These are phyloP conservation scores for Xyliphius kryptos DNA, from an alignment of 2,113 vertebrate genomes.

Conservation along the genomic window DNA sequence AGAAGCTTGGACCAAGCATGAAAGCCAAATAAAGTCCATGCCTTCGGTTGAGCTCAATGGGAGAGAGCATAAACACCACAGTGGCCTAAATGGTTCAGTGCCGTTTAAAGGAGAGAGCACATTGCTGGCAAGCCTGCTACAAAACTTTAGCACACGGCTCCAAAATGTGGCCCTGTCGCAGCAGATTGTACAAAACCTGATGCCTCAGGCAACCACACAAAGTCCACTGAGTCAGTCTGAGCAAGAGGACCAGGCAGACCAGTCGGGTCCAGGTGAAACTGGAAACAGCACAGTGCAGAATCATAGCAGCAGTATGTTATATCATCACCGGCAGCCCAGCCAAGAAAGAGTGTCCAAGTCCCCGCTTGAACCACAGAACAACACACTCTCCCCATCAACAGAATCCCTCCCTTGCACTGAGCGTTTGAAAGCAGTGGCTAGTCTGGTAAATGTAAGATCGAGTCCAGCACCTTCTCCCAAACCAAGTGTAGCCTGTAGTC, in stretches of 20 bases:
- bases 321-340: slow-evolving; percentile 47
- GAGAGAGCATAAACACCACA: slow-evolving; percentile 69
- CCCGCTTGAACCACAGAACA: slow-evolving; percentile 58
- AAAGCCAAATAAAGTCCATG: slow-evolving; percentile 70
- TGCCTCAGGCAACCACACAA: slow-evolving; percentile 65
- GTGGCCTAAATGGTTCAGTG: slow-evolving; percentile 71
- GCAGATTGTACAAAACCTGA: slow-evolving; percentile 78
- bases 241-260: slow-evolving; percentile 51
- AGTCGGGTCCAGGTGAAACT: slow-evolving; percentile 70
- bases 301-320: slow-evolving; percentile 60
- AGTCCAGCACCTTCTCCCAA: slow-evolving; percentile 77
- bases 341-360: slow-evolving; percentile 71
- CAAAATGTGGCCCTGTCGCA: slow-evolving; percentile 82
- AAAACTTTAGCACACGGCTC: slow-evolving; percentile 82
- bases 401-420: slow-evolving; percentile 78
- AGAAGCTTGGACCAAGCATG: slow-evolving; percentile 76
- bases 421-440: slow-evolving; percentile 78
- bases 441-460: slow-evolving; percentile 77
- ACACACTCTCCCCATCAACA: slow-evolving; percentile 56
- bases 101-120: slow-evolving; percentile 77
- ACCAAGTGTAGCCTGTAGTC: slow-evolving; percentile 82
- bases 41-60: slow-evolving; percentile 71
- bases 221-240: slow-evolving; percentile 63
- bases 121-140: slow-evolving; percentile 81
- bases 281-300: slow-evolving; percentile 77